Conservation (phyloP, 2,888 invertebrate species). For the Polyploca ridens region DNA sequence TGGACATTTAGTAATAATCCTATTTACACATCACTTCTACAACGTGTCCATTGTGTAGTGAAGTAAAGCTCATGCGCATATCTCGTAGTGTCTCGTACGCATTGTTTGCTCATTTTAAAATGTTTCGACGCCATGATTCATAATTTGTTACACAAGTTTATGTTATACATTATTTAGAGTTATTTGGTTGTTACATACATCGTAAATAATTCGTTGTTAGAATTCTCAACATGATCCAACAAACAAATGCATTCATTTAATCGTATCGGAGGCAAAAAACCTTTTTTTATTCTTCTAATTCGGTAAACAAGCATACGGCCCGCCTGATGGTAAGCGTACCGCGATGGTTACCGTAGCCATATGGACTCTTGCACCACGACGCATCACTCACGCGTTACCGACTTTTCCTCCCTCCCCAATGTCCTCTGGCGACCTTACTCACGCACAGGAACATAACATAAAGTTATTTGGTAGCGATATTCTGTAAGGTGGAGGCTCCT, state of each 20-base stretch:
- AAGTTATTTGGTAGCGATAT: too few species aligned
- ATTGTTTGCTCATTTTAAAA: conserved; percentile 18
- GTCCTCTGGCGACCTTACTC: too few species aligned
- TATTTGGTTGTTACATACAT: neutral
- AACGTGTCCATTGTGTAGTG: neutral
- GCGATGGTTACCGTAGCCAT: too few species aligned
- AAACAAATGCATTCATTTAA: neutral
- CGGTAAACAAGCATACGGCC: too few species aligned
- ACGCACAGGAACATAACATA: too few species aligned
- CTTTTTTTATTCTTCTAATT: too few species aligned
- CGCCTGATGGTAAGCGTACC: too few species aligned
- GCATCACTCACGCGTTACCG: too few species aligned
- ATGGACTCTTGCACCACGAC: too few species aligned
- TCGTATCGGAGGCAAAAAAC: neutral
- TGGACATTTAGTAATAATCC: neutral
- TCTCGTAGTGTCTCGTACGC: conserved; percentile 10
- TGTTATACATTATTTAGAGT: neutral
- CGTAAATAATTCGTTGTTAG: neutral
- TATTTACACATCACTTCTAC: neutral
- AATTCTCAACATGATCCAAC: too few species aligned
- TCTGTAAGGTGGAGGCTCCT: too few species aligned
- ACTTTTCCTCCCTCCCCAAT: too few species aligned
- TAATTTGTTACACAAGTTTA: conserved; percentile 6
- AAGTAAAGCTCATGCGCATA: conserved; percentile 31
- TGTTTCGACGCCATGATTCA: conserved; percentile 16